phyloP scores from a whole-genome alignment of 2,113 vertebrate genomes.

The Embiotoca jacksoni region DNA sequence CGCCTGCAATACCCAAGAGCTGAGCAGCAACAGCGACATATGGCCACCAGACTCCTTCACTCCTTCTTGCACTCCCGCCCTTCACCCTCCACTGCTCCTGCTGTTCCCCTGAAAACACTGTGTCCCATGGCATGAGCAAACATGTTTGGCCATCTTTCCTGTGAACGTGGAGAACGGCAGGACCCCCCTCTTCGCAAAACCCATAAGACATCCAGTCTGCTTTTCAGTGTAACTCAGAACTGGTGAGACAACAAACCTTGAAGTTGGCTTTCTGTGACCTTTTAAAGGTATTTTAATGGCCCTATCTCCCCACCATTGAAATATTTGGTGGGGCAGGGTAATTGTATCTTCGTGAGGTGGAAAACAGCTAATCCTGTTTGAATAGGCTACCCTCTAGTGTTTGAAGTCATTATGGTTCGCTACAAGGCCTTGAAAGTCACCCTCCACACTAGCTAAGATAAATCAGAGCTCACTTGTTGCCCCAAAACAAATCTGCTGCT shows the following conservation, averaged over 20 bases:
- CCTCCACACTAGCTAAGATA: slow-evolving; percentile 21
- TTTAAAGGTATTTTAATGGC: slow-evolving; percentile 76
- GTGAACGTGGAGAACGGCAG: slow-evolving; percentile 66
- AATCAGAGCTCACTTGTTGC: slow-evolving; percentile 28
- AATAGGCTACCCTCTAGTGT: slow-evolving; percentile 81
- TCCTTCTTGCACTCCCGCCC: slow-evolving; percentile 33
- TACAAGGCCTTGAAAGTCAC: slow-evolving; percentile 19
- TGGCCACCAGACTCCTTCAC: slow-evolving; percentile 83
- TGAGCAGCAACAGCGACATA: slow-evolving; percentile 80
- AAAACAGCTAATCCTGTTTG: slow-evolving; percentile 67
- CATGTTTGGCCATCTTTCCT: slow-evolving; percentile 76
- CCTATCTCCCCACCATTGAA: slow-evolving; percentile 64
- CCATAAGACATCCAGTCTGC: slow-evolving; percentile 52
- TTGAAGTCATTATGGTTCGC: slow-evolving; percentile 54
- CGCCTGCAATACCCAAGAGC: slow-evolving; percentile 65
- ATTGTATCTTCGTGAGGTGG: slow-evolving; percentile 49
- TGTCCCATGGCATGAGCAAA: slow-evolving; percentile 79
- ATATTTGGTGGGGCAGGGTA: slow-evolving; percentile 56
- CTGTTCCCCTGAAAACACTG: slow-evolving; percentile 77
- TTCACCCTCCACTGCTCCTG: slow-evolving; percentile 59
- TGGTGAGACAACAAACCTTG: slow-evolving; percentile 72
- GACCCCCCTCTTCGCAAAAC: slow-evolving; percentile 62
- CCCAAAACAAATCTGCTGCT: slow-evolving; percentile 26
- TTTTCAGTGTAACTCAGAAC: slow-evolving; percentile 57
- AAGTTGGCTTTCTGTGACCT: slow-evolving; percentile 76